These are phyloP conservation scores for Enteromius trimaculatus DNA, from an alignment of 2,797 vertebrate species.

Conservation along the genomic window DNA sequence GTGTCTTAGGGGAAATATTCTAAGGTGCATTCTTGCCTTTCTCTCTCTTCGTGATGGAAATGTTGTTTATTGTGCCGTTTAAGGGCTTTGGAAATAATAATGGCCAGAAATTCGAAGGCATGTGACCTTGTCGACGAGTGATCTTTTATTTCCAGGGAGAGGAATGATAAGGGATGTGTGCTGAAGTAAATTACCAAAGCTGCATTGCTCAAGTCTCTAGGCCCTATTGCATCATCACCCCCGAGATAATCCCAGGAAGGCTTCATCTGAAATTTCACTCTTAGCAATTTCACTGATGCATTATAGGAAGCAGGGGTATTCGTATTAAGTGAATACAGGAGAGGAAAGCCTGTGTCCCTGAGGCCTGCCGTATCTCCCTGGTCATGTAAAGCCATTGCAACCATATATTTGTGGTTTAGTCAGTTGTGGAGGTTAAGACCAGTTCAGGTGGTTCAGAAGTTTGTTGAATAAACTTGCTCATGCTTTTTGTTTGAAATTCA, in stretches of 20 bases:
- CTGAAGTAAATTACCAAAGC: slow-evolving; percentile 23
- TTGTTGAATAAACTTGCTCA: neutral
- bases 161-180: slow-evolving; percentile 38
- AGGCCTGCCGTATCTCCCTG: neutral
- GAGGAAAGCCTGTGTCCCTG: slow-evolving; percentile 13
- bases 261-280: slow-evolving; percentile 29
- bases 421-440: neutral
- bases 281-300: slow-evolving; percentile 39
- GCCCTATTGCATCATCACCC: slow-evolving; percentile 38
- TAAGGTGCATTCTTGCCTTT: neutral
- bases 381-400: slow-evolving; percentile 4
- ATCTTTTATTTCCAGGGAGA: slow-evolving; percentile 29
- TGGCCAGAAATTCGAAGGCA: neutral
- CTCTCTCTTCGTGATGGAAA: neutral
- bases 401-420: neutral
- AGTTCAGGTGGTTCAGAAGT: neutral
- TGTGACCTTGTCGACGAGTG: slow-evolving; percentile 20
- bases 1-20: slow-evolving; percentile 7
- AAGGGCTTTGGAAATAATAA: slow-evolving; percentile 26
- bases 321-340: slow-evolving; percentile 21
- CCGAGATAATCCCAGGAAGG: slow-evolving; percentile 18
- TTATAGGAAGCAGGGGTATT: slow-evolving; percentile 13
- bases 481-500: neutral
- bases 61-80: slow-evolving; percentile 24
- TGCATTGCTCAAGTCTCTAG: slow-evolving; percentile 14